These are phyloP conservation scores for Pedionomus torquatus DNA, from an alignment of 2,113 vertebrate species.

Conservation along the genomic window DNA sequence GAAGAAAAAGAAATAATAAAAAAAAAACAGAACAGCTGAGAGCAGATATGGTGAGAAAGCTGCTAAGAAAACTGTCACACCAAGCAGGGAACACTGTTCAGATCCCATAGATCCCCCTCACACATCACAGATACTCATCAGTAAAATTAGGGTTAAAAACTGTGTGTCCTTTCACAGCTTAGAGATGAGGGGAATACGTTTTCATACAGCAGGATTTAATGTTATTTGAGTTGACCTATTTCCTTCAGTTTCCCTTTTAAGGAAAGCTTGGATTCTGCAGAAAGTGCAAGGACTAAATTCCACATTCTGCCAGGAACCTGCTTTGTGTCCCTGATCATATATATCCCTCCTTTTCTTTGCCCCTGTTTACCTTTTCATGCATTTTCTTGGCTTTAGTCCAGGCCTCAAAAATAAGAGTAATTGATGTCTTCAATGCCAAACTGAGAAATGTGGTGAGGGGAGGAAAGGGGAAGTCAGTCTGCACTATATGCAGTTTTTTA, in stretches of 20 bases:
- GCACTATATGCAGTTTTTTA: not conserved
- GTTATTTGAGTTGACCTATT: constrained; percentile 46
- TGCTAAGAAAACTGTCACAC: not conserved
- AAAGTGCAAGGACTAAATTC: not conserved
- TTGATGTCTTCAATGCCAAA: not conserved
- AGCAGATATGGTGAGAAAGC: not conserved
- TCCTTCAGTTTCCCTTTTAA: constrained; percentile 52
- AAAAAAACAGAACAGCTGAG: not conserved
- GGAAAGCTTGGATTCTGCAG: constrained; percentile 1
- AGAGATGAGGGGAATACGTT: not conserved
- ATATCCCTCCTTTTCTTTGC: not conserved
- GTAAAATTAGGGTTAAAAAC: not conserved
- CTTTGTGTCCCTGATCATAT: not conserved
- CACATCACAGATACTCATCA: not conserved
- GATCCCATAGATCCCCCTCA: not conserved
- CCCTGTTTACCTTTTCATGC: constrained; percentile 39
- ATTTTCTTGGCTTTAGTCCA: not conserved
- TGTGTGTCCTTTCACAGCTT: not conserved
- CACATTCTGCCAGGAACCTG: not conserved
- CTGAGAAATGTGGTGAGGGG: not conserved
- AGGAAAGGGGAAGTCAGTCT: not conserved
- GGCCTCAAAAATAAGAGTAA: not conserved
- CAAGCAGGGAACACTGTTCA: not conserved
- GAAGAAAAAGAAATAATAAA: not conserved
- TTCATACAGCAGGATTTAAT: constrained; percentile 2